A percentile compares a stretch with the other conserved stretches of the same genome.
These are phyloP conservation scores for Caenorhabditis zanzibari DNA, from an alignment of 2,888 invertebrate species.

Conservation along the genomic window DNA sequence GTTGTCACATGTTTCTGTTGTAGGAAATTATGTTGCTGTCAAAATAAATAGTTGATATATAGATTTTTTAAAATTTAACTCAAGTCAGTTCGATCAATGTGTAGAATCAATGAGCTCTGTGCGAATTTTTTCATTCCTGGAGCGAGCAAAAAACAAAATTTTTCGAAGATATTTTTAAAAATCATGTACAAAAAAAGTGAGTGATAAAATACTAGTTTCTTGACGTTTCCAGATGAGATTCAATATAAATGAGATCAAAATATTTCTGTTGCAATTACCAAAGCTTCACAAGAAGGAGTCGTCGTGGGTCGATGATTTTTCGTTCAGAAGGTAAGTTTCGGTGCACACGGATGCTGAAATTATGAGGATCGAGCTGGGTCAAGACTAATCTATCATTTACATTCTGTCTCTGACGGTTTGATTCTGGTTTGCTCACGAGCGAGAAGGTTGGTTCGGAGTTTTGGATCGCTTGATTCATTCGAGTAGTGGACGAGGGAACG, in stretches of 20 bases:
- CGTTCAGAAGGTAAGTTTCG: conserved; percentile 63
- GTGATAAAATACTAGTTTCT: not conserved
- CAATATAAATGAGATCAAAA: conserved; percentile 2
- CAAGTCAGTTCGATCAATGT: no score
- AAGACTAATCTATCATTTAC: not conserved
- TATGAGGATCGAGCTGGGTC: not conserved
- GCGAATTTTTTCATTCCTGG: no score
- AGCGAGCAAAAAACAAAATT: no score
- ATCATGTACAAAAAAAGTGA: not conserved
- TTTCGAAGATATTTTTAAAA: not conserved
- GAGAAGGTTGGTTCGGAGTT: conserved; percentile 43
- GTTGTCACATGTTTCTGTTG: not conserved
- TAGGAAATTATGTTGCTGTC: not conserved
- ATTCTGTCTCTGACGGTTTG: conserved; percentile 43
- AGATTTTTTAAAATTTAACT: no score
- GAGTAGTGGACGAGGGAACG: conserved; percentile 41
- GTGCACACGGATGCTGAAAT: conserved; percentile 57
- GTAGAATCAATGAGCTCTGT: no score
- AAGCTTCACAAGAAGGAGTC: conserved; percentile 42
- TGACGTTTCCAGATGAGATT: not conserved
- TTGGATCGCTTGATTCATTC: conserved; percentile 41
- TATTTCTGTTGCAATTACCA: not conserved
- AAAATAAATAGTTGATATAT: not conserved
- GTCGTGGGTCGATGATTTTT: conserved; percentile 57
- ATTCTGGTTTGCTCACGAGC: conserved; percentile 38